A percentile compares a stretch with the other conserved stretches of the same genome.
Evolutionary conservation across 2,113 vertebrate genomes (phyloP).

Genomic region (Eira barbara): DNA sequence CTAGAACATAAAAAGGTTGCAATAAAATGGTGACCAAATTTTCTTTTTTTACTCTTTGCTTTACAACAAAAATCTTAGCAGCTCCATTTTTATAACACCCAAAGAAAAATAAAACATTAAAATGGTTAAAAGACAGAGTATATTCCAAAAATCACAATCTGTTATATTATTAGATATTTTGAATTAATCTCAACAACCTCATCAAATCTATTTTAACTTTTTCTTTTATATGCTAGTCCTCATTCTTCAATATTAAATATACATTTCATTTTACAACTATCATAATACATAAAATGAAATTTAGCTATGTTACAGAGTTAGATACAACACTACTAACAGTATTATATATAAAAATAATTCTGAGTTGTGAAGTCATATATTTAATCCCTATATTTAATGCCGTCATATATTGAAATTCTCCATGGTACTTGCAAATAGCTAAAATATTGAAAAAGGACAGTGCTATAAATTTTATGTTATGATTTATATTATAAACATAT

Average conservation of each 20-base stretch:
- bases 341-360: conserved; percentile 4
- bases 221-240: not conserved
- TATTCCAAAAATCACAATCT: not conserved
- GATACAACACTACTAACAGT: not conserved
- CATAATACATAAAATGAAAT: not conserved
- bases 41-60: not conserved
- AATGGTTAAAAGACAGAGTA: not conserved
- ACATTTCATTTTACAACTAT: not conserved
- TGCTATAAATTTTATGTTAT: not conserved
- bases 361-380: not conserved
- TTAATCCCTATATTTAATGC: conserved; percentile 16
- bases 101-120: not conserved
- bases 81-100: conserved; percentile 5
- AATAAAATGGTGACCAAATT: not conserved
- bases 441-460: not conserved
- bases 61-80: not conserved
- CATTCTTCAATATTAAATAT: not conserved
- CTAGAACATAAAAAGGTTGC: not conserved
- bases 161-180: not conserved
- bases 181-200: conserved; percentile 4
- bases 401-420: not conserved
- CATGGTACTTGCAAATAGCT: not conserved
- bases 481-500: not conserved
- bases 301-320: not conserved
- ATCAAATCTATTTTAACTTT: not conserved